phyloP scores from a whole-genome alignment of 2,888 invertebrate species.

The Furcula furcula region DNA sequence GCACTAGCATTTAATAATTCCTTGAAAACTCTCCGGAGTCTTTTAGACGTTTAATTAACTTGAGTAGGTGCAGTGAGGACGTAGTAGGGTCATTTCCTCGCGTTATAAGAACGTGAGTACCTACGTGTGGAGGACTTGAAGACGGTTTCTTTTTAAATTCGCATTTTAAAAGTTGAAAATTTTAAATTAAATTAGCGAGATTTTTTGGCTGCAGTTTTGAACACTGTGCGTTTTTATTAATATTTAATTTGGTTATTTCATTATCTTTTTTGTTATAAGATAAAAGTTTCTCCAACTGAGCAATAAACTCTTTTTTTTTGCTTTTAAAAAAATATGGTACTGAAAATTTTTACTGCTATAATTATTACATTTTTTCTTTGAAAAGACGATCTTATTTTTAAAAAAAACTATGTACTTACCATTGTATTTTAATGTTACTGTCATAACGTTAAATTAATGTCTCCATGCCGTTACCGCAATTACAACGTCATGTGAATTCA shows the following conservation, averaged over 20 bases:
- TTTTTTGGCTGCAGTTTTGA: neutral
- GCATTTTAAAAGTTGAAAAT: neutral
- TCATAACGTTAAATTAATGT: too few relatives aligned
- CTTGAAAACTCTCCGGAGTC: constrained; percentile 37
- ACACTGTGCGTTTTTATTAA: neutral
- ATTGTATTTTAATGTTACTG: too few relatives aligned
- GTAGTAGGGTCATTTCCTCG: constrained; percentile 42
- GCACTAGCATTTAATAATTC: constrained; percentile 37
- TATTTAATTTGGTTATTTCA: too few relatives aligned
- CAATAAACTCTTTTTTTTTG: too few relatives aligned
- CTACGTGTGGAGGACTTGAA: constrained; percentile 41
- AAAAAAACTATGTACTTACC: too few relatives aligned
- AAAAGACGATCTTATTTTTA: too few relatives aligned
- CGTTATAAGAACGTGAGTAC: constrained; percentile 59
- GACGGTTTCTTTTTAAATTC: constrained; percentile 14
- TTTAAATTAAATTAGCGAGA: neutral
- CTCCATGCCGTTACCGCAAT: too few relatives aligned
- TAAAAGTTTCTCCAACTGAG: too few relatives aligned
- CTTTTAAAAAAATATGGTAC: too few relatives aligned
- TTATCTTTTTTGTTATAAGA: too few relatives aligned
- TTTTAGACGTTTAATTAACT: constrained; percentile 63
- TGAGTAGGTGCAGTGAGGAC: constrained; percentile 34
- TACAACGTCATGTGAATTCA: constrained; percentile 1
- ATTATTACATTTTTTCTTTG: too few relatives aligned
- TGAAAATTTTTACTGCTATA: too few relatives aligned